Base-by-base conservation (phyloP, 2,888 invertebrate species). In the Archips crataeganus region DNA sequence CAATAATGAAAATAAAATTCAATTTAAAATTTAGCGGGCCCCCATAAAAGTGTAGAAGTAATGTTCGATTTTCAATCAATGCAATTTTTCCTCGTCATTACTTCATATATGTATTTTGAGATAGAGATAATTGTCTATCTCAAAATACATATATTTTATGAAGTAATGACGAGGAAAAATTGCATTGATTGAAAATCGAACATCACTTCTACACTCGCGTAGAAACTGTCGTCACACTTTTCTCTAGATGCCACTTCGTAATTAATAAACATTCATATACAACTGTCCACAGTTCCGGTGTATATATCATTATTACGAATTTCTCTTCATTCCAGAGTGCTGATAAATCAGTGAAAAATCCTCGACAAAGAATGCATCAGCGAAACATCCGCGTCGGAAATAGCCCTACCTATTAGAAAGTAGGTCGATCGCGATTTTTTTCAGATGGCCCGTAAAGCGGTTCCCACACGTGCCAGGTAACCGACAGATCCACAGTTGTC, bases 361-460 rank as follows among this genome's bases (percentile, higher is more conserved):
- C 76, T 77, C 73, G 59, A 79, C 78, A 80, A 84, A 83, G 83
- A 85, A 82, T 88, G 90, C 89, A 89, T 87, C 85, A 84, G 82
- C 80, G 77, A 83, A 85, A 83, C 85, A 84, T 87, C 83, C 80
- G 81, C 61, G 72, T 78, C 77, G 57, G 81, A 83, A 87, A 85
- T 84, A 84, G 84, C 81, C 75, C 80, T 74, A 45, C 75, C 77
- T 75, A 76, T 23, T 78, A 77, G 78, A 84, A 88, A 85, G 79
- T 91, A 76, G 90, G 87, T 83, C 87, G 81, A 81, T 82, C 77
- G 79, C 80, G 78, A 81, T 83, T 85, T 81, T 54, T 69, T 77
- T 61, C 73, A 65, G 51, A 64, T 65, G 45, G 10, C 36, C 64
- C 54, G 49, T 45, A n/a, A 65, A 65, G 69, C 59, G 59, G 59